These are phyloP conservation scores for Ceratotherium simum DNA, from an alignment of 2,113 vertebrate genomes.

Conservation along the genomic window DNA sequence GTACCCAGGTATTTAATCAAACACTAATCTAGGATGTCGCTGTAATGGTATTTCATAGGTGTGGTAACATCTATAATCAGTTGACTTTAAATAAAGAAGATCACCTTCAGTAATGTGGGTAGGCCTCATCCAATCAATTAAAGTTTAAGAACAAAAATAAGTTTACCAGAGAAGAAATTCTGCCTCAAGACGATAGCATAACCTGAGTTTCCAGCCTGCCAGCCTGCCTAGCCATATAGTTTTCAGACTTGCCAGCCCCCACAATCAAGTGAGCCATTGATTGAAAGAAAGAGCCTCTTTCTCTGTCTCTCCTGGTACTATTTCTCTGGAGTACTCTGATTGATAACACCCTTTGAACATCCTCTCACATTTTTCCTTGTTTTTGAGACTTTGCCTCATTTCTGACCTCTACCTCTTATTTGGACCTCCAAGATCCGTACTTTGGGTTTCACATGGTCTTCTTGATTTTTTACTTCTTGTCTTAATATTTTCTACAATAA, in stretches of 20 bases:
- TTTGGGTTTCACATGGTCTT: too few relatives aligned
- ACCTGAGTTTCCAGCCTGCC: too few relatives aligned
- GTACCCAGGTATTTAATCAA: background rate
- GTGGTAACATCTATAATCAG: background rate
- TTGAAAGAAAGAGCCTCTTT: too few relatives aligned
- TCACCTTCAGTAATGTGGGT: background rate
- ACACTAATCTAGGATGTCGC: background rate
- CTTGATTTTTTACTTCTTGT: too few relatives aligned
- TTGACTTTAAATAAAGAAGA: background rate
- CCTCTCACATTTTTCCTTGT: background rate
- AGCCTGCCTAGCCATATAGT: background rate
- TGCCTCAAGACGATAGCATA: background rate
- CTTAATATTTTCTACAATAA: too few relatives aligned
- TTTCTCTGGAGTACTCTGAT: too few relatives aligned
- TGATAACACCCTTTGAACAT: background rate
- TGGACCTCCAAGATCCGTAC: background rate
- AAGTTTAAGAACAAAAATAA: background rate
- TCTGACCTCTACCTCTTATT: background rate
- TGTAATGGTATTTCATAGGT: background rate
- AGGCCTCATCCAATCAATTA: background rate
- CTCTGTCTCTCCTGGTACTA: too few relatives aligned
- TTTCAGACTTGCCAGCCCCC: background rate
- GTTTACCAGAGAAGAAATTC: background rate
- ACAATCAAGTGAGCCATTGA: too few relatives aligned
- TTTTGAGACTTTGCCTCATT: background rate